Percentiles rank a stretch among this genome's conserved stretches.
These are phyloP conservation scores for Sisyra nigra DNA, from an alignment of 2,888 invertebrate species.

Conservation along the genomic window DNA sequence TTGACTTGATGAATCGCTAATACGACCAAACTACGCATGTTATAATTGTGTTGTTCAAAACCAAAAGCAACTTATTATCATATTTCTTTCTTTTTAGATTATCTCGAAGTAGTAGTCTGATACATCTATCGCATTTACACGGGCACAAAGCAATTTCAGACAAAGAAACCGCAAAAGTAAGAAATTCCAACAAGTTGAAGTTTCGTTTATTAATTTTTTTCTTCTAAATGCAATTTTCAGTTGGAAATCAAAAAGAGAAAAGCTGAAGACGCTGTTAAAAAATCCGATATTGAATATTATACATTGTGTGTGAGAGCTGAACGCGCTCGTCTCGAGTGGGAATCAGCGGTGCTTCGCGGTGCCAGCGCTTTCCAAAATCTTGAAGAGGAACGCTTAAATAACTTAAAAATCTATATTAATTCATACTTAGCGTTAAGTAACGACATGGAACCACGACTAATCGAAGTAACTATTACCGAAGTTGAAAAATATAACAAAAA, in stretches of 20 bases:
- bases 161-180: constrained; percentile 41
- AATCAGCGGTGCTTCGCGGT: constrained; percentile 74
- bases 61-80: too few relatives aligned
- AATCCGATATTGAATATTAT: constrained; percentile 88
- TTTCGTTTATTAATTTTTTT: too few relatives aligned
- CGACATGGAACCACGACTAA: constrained; percentile 64
- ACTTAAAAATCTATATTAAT: constrained; percentile 54
- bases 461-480: constrained; percentile 36
- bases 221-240: constrained; percentile 24
- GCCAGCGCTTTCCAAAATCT: constrained; percentile 73
- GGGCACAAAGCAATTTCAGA: constrained; percentile 27
- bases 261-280: constrained; percentile 78
- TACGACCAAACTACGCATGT: too few relatives aligned
- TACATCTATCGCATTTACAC: constrained; percentile 25
- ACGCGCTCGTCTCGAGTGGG: constrained; percentile 81
- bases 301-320: constrained; percentile 82
- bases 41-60: too few relatives aligned
- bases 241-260: constrained; percentile 78
- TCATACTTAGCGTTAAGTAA: constrained; percentile 45
- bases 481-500: neutral
- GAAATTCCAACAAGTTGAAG: too few relatives aligned
- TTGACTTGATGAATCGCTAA: too few relatives aligned
- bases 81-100: constrained; percentile 19
- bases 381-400: constrained; percentile 76
- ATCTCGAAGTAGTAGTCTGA: constrained; percentile 26